Percentiles rank a stretch among this genome's conserved stretches.
Conservation (phyloP, 2,888 invertebrate genomes). For the Camptogramma bilineatum region DNA sequence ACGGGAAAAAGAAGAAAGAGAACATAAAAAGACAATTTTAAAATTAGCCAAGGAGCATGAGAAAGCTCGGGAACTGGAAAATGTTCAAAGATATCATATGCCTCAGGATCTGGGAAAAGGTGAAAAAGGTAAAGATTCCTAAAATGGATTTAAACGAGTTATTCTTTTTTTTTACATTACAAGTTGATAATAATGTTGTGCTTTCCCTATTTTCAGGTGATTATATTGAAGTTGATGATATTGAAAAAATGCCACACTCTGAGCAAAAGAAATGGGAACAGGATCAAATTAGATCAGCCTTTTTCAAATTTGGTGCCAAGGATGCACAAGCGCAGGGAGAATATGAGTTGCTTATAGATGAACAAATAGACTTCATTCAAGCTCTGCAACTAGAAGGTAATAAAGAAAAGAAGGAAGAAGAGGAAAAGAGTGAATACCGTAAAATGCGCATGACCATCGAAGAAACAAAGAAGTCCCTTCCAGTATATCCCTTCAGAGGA, state of each 20-base stretch:
- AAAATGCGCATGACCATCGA: constrained; percentile 92
- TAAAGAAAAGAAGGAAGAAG: constrained; percentile 83
- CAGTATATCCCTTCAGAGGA: constrained; percentile 96
- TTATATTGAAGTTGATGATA: constrained; percentile 94
- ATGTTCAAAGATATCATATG: constrained; percentile 97
- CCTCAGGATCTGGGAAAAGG: constrained; percentile 94
- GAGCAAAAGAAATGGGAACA: constrained; percentile 99
- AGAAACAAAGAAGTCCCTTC: constrained; percentile 96
- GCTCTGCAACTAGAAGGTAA: constrained; percentile 92
- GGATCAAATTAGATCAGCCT: constrained; percentile 97
- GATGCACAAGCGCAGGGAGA: constrained; percentile 91
- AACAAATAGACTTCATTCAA: constrained; percentile 99
- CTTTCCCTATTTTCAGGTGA: constrained; percentile 77
- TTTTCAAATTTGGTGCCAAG: constrained; percentile 96
- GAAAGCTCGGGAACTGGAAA: constrained; percentile 95
- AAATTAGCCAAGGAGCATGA: constrained; percentile 98
- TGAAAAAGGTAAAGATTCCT: constrained; percentile 78
- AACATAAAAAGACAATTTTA: constrained; percentile 96
- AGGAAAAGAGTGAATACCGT: constrained; percentile 87
- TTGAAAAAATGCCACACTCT: constrained; percentile 92
- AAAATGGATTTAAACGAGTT: background rate
- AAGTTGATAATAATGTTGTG: background rate
- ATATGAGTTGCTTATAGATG: constrained; percentile 97
- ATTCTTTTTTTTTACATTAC: background rate
- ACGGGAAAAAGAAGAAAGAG: constrained; percentile 92